phyloP scores from a whole-genome alignment of 2,113 vertebrate genomes.

The Oryzias woworae region DNA sequence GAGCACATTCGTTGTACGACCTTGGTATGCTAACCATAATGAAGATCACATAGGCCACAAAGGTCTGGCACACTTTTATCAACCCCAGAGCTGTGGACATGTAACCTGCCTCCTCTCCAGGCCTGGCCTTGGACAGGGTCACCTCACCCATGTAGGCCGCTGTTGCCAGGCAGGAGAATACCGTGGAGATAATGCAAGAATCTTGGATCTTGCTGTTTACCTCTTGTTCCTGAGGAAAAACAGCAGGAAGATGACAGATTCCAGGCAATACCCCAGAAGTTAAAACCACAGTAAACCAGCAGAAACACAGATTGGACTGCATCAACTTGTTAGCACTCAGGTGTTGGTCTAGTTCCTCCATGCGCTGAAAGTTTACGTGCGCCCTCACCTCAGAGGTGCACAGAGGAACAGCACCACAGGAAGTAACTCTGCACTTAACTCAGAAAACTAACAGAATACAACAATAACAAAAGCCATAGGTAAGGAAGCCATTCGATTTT shows the following conservation, averaged over 20 bases:
- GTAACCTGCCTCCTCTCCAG: conserved; percentile 83
- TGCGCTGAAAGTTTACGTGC: conserved; percentile 9
- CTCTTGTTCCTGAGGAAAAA: conserved; percentile 51
- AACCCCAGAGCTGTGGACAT: conserved; percentile 85
- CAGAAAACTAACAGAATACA: too few relatives aligned
- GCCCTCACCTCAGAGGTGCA: conserved; percentile 1
- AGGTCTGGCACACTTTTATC: conserved; percentile 86
- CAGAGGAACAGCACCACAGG: too few relatives aligned
- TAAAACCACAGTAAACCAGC: too few relatives aligned
- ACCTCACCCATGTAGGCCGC: conserved; percentile 82
- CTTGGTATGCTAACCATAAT: conserved; percentile 68
- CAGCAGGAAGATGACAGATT: conserved; percentile 74
- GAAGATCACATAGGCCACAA: conserved; percentile 84
- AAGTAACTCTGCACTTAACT: too few relatives aligned
- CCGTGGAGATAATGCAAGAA: conserved; percentile 76
- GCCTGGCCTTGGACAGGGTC: conserved; percentile 78
- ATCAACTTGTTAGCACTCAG: conserved; percentile 14
- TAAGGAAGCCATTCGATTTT: too few relatives aligned
- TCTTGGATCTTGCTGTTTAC: accelerated
- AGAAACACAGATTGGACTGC: neutral
- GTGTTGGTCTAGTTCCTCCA: neutral
- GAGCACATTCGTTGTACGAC: conserved; percentile 55
- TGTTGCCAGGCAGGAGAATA: conserved; percentile 82
- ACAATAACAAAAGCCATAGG: too few relatives aligned
- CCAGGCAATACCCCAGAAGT: accelerated